Conservation (phyloP, 2,113 vertebrate genomes). For the Daubentonia madagascariensis region DNA sequence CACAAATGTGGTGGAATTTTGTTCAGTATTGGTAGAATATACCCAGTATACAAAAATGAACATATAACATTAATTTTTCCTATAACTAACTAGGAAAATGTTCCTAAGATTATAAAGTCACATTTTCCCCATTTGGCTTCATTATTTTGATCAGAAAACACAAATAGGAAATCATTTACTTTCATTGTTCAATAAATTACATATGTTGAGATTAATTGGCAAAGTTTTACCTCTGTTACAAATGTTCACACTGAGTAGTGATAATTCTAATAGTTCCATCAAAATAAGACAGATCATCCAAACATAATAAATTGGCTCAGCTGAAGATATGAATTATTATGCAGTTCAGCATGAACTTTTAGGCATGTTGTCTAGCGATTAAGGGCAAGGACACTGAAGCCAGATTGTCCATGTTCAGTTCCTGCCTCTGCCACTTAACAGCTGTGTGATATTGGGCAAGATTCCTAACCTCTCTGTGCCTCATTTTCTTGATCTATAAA, state of each 20-base stretch:
- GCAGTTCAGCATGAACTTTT: not conserved
- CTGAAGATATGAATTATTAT: not conserved
- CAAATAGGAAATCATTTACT: conserved; percentile 30
- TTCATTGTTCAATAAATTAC: conserved; percentile 37
- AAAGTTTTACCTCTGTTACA: conserved; percentile 25
- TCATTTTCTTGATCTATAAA: conserved; percentile 10
- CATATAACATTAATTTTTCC: not conserved
- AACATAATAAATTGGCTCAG: not conserved
- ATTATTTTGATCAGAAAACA: conserved; percentile 31
- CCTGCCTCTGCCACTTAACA: not conserved
- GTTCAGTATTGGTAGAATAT: conserved; percentile 65
- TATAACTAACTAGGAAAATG: conserved; percentile 18
- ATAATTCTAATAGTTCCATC: conserved; percentile 3
- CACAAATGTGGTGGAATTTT: conserved; percentile 80
- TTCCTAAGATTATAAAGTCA: conserved; percentile 31
- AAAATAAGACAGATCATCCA: not conserved
- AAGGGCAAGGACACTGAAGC: not conserved
- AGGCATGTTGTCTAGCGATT: not conserved
- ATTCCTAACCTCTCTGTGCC: not conserved
- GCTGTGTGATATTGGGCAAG: not conserved
- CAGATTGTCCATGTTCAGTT: not conserved
- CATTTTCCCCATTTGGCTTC: conserved; percentile 2
- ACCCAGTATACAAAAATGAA: conserved; percentile 17
- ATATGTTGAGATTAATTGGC: not conserved
- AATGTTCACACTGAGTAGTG: not conserved